Evolutionary conservation across 2,888 invertebrate genomes (phyloP).

Genomic region (Thumatha senex): DNA sequence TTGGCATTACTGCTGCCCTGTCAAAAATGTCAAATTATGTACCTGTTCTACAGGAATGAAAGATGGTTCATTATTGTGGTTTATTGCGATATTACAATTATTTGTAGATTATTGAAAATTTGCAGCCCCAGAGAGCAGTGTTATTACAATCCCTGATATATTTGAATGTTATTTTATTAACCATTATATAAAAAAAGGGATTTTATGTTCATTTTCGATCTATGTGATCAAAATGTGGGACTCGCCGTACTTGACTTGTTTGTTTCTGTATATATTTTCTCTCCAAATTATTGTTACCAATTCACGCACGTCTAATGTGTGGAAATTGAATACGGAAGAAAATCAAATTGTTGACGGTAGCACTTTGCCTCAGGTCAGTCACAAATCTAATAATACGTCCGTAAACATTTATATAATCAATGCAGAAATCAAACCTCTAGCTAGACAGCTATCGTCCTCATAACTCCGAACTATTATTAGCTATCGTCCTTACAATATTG

Average conservation of each 20-base stretch:
- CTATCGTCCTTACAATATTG: slow-evolving; percentile 31
- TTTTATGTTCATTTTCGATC: slow-evolving; percentile 60
- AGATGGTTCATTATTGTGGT: slow-evolving; percentile 18
- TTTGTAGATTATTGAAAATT: slow-evolving; percentile 47
- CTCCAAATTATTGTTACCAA: slow-evolving; percentile 89
- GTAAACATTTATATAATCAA: slow-evolving; percentile 65
- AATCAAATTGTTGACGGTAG: slow-evolving; percentile 88
- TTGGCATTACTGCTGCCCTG: slow-evolving; percentile 6
- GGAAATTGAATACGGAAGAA: slow-evolving; percentile 91
- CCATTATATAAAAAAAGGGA: slow-evolving; percentile 42
- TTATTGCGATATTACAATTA: slow-evolving; percentile 42
- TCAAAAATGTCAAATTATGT: slow-evolving; percentile 21
- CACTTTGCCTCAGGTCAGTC: slow-evolving; percentile 80
- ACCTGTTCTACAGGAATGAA: too few relatives aligned
- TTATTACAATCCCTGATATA: slow-evolving; percentile 46
- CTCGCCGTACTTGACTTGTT: slow-evolving; percentile 83
- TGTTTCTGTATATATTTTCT: slow-evolving; percentile 88
- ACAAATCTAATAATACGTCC: slow-evolving; percentile 35
- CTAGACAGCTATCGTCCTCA: slow-evolving; percentile 18
- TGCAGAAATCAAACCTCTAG: slow-evolving; percentile 22
- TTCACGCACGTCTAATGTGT: slow-evolving; percentile 91
- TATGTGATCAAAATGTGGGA: slow-evolving; percentile 78
- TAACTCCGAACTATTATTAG: too few relatives aligned
- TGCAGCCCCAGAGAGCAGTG: slow-evolving; percentile 49
- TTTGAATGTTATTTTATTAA: slow-evolving; percentile 49